Evolutionary conservation across 2,797 vertebrate genomes (phyloP).

Genomic region (Moxostoma hubbsi): DNA sequence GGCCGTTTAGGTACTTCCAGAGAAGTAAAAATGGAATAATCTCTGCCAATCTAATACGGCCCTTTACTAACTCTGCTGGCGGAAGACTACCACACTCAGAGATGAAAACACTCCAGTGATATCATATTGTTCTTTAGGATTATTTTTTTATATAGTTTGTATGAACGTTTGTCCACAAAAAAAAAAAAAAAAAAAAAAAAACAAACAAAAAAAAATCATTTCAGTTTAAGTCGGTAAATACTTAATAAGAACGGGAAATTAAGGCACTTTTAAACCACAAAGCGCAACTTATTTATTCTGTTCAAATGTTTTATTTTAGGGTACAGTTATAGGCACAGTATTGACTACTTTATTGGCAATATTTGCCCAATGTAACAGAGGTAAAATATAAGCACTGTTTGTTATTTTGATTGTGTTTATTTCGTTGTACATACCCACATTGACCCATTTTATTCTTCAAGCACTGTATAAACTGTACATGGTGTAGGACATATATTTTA

Average conservation of each 20-base stretch:
- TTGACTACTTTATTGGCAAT: slow-evolving; percentile 95
- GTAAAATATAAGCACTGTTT: slow-evolving; percentile 81
- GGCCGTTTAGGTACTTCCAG: neutral
- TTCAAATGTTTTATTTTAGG: slow-evolving; percentile 81
- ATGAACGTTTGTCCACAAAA: slow-evolving; percentile 23
- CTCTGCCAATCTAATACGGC: neutral
- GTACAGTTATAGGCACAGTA: slow-evolving; percentile 79
- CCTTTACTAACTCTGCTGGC: slow-evolving; percentile 81
- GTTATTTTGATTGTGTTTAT: slow-evolving; percentile 70
- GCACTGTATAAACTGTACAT: slow-evolving; percentile 94
- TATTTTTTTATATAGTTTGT: slow-evolving; percentile 20
- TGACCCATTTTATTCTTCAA: slow-evolving; percentile 85
- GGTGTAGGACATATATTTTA: slow-evolving; percentile 76
- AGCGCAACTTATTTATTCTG: slow-evolving; percentile 96
- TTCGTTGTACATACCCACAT: slow-evolving; percentile 74
- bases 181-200: slow-evolving; percentile 9
- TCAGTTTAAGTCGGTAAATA: slow-evolving; percentile 42
- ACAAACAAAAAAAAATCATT: slow-evolving; percentile 20
- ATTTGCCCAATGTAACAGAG: slow-evolving; percentile 89
- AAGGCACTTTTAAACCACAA: slow-evolving; percentile 95
- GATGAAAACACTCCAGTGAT: slow-evolving; percentile 41
- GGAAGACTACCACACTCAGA: slow-evolving; percentile 74
- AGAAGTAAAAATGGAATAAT: neutral
- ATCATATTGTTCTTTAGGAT: slow-evolving; percentile 40
- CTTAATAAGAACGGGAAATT: slow-evolving; percentile 77